Evolutionary conservation across 2,797 vertebrate genomes (phyloP).

Genomic region (Eurystomus glaucurus): DNA sequence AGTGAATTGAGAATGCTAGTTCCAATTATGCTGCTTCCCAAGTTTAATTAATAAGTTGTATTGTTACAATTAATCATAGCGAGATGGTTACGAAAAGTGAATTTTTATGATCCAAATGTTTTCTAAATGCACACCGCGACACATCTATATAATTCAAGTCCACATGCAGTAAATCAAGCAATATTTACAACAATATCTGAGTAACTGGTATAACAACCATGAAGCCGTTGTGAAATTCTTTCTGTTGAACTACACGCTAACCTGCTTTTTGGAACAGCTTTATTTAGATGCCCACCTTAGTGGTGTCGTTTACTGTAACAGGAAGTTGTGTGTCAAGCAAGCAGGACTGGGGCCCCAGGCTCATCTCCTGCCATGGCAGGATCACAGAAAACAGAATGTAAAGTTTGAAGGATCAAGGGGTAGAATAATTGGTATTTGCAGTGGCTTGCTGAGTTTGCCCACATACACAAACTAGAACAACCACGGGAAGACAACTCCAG

Average conservation of each 20-base stretch:
- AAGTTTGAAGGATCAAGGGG: not conserved
- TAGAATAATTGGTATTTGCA: not conserved
- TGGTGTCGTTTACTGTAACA: rapidly evolving
- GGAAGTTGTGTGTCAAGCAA: not conserved
- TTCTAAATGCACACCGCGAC: not conserved
- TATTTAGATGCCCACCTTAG: not conserved
- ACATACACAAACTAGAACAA: not conserved
- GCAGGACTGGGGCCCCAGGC: not conserved
- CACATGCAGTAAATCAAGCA: not conserved
- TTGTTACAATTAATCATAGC: conserved; percentile 70
- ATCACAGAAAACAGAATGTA: not conserved
- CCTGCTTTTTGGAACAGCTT: not conserved
- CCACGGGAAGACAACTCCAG: rapidly evolving
- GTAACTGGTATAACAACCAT: not conserved
- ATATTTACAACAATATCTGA: not conserved
- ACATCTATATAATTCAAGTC: not conserved
- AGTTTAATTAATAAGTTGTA: conserved; percentile 67
- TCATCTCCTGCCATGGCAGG: not conserved
- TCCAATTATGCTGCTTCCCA: conserved; percentile 1
- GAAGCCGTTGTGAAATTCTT: not conserved
- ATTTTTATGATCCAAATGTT: not conserved
- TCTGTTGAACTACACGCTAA: not conserved
- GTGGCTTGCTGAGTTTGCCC: not conserved
- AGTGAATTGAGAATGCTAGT: conserved; percentile 3
- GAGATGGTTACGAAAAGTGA: not conserved